These are phyloP conservation scores for Netelia fuscicornis DNA, from an alignment of 2,888 invertebrate genomes.

Conservation along the genomic window DNA sequence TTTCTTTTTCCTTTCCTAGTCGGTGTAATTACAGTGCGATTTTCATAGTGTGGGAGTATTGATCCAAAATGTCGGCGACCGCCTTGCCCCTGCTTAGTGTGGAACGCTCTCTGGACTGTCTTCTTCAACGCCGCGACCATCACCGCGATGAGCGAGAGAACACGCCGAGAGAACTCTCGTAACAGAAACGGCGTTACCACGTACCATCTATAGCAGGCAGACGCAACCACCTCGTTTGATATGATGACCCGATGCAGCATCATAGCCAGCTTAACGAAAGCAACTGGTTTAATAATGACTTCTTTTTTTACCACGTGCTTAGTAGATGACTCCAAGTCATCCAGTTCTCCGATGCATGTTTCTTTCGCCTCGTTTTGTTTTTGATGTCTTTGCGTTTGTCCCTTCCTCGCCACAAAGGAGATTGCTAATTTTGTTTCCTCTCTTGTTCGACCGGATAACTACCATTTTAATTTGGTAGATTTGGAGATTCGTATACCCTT, in stretches of 20 bases:
- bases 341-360: neutral
- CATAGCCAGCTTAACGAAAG: neutral
- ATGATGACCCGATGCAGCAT: constrained; percentile 33
- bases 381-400: neutral
- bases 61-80: constrained; percentile 83
- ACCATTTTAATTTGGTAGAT: neutral
- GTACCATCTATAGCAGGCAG: constrained; percentile 43
- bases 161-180: constrained; percentile 49
- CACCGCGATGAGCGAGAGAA: constrained; percentile 51
- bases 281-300: neutral
- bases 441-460: neutral
- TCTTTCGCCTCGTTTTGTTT: neutral
- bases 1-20: constrained; percentile 38
- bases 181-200: constrained; percentile 42
- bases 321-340: neutral
- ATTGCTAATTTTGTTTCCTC: neutral
- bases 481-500: neutral
- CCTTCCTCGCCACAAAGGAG: neutral
- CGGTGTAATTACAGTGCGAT: constrained; percentile 45
- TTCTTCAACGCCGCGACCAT: constrained; percentile 70
- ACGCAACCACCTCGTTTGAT: constrained; percentile 67
- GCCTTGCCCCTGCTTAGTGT: constrained; percentile 72
- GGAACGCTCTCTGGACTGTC: constrained; percentile 75
- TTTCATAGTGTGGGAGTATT: constrained; percentile 81
- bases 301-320: neutral